Percentiles rank a stretch among this genome's conserved stretches.
These are phyloP conservation scores for Thunnus maccoyii DNA, from an alignment of 2,113 vertebrate species.

Conservation along the genomic window DNA sequence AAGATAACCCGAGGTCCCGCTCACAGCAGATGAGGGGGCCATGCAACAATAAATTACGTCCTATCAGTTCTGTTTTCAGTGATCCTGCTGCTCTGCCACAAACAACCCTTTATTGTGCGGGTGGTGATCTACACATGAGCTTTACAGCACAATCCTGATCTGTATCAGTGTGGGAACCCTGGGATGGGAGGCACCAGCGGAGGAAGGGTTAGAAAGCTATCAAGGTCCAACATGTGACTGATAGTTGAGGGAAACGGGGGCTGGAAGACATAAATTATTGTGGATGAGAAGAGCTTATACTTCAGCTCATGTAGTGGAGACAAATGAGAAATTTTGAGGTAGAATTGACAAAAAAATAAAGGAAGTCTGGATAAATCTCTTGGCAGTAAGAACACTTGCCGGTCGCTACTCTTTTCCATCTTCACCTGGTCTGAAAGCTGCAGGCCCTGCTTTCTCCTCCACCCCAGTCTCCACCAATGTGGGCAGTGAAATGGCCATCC, in stretches of 20 bases:
- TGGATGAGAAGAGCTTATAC: background rate
- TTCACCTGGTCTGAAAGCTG: slow-evolving; percentile 43
- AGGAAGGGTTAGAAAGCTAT: slow-evolving; percentile 26
- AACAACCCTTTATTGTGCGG: slow-evolving; percentile 67
- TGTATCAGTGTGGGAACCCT: slow-evolving; percentile 81
- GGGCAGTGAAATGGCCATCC: slow-evolving; percentile 80
- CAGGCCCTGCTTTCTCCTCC: slow-evolving; percentile 4
- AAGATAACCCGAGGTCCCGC: slow-evolving; percentile 17
- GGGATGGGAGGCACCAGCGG: slow-evolving; percentile 18
- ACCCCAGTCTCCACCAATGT: slow-evolving; percentile 14
- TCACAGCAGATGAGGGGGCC: slow-evolving; percentile 44
- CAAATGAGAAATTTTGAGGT: background rate
- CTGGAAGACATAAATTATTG: background rate
- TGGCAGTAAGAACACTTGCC: background rate
- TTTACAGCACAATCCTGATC: slow-evolving; percentile 76
- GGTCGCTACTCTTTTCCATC: slow-evolving; percentile 5
- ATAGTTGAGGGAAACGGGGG: slow-evolving; percentile 25
- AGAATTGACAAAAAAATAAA: background rate
- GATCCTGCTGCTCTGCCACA: slow-evolving; percentile 54
- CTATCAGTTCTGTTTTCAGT: slow-evolving; percentile 65
- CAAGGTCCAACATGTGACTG: slow-evolving; percentile 33
- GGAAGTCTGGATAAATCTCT: background rate
- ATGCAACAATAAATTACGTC: slow-evolving; percentile 50
- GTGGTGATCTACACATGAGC: slow-evolving; percentile 51
- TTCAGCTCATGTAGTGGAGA: background rate